These are phyloP conservation scores for Periparus ater DNA, from an alignment of 2,797 vertebrate species.

Conservation along the genomic window DNA sequence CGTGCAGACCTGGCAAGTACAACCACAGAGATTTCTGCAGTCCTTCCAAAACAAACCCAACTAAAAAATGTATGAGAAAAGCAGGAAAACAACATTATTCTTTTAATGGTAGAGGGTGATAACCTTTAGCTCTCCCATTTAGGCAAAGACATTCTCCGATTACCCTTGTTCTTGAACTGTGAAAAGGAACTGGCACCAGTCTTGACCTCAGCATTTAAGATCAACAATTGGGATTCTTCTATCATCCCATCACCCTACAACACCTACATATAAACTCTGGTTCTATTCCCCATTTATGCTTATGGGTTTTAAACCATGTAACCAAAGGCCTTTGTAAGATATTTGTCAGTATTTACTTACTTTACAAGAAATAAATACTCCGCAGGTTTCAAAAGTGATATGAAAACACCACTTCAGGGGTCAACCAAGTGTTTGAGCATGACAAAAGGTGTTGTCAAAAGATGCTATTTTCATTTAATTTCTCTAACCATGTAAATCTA, in stretches of 20 bases:
- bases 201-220: accelerated
- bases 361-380: neutral
- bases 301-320: neutral
- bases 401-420: accelerated
- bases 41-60: neutral
- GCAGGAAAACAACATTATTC: neutral
- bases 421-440: neutral
- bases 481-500: neutral
- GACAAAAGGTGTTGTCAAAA: neutral
- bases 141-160: neutral
- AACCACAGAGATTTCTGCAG: neutral
- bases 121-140: neutral
- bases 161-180: neutral
- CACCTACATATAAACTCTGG: neutral
- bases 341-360: neutral
- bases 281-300: neutral
- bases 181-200: neutral
- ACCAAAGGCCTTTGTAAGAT: neutral
- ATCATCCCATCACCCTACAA: neutral
- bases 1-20: neutral
- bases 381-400: neutral
- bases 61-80: neutral
- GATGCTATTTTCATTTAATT: neutral
- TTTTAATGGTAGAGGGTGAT: neutral
- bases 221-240: neutral